Evolutionary conservation across 2,113 vertebrate genomes (phyloP), one percentile per base, ranked within the genome.

Genomic region (Cichladusa arquata): DNA sequence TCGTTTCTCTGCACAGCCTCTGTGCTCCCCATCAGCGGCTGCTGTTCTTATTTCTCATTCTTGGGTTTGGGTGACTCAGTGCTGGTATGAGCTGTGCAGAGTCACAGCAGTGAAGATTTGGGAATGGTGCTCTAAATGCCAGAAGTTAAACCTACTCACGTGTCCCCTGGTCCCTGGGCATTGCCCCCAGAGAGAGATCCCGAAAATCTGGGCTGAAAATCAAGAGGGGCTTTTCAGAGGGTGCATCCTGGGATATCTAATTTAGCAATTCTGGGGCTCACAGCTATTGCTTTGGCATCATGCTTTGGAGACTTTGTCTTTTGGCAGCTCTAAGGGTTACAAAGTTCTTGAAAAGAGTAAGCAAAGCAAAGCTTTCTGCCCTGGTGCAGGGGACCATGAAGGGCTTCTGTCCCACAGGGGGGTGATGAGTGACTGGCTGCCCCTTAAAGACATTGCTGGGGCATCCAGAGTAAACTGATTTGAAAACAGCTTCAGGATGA

Each of bases 141-240:
- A 45, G 1, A 4, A 70, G 44, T 25, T 57, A 31, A 88, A 57
- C 13, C 47, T 20, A 11, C 12, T 33, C 36, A 18, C 0, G 0
- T 48, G 34, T 0, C 9, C 33, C 74, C 45, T 18, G 4, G 0
- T 26, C 29, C 29, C 1, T 13, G 9, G 26, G 14, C 26, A 14
- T 4, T 64, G 13, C 3, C 18, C 10, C 19, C 1, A 0, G 24
- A 23, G 12, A 44, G 15, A 33, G 42, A 65, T 15, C 28, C 69
- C 47, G 38, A 74, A 51, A 85, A 42, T 18, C 23, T 24, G 33
- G 28, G n/a, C 38, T 74, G 88, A 24, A 87, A 84, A 71, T 54
- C 34, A 38, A 12, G 36, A 74, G 14, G 5, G 2, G 3, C 0
- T 48, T 74, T 65, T 57, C 15, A 58, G n/a, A 56, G 19, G n/a